Conservation (phyloP, 1,140 invertebrate species). For the Ceratina japonica region DNA sequence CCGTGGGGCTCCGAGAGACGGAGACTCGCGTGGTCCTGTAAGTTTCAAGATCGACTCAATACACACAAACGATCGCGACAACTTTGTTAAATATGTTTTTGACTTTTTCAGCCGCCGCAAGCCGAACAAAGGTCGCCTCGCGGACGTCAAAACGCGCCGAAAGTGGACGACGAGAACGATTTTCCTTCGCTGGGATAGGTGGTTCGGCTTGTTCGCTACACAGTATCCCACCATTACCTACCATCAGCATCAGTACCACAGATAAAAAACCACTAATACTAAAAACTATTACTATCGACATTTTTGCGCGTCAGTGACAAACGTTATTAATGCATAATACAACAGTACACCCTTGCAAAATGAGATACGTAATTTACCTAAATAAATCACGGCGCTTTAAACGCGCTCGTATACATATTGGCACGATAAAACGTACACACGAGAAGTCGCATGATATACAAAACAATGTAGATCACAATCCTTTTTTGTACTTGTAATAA, state of each 20-base stretch:
- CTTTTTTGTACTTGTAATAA: constrained; percentile 61
- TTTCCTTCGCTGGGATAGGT: constrained; percentile 93
- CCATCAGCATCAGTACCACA: constrained; percentile 62
- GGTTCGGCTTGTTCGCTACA: constrained; percentile 54
- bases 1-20: constrained; percentile 71
- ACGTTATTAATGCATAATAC: constrained; percentile 75
- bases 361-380: constrained; percentile 62
- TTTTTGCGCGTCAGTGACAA: constrained; percentile 64
- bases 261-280: constrained; percentile 73
- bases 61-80: constrained; percentile 31
- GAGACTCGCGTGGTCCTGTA: constrained; percentile 67
- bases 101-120: constrained; percentile 49
- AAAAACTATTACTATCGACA: constrained; percentile 59
- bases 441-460: constrained; percentile 51
- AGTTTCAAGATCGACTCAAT: constrained; percentile 46
- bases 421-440: constrained; percentile 40
- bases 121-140: constrained; percentile 76
- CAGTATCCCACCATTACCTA: constrained; percentile 63
- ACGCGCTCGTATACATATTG: constrained; percentile 55
- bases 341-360: constrained; percentile 70
- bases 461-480: constrained; percentile 52
- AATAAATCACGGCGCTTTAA: constrained; percentile 51
- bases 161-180: constrained; percentile 96
- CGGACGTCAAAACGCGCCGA: constrained; percentile 86
- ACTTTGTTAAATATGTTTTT: background rate